Base-by-base conservation (phyloP, 2,797 vertebrate species). In the Geranospiza caerulescens region DNA sequence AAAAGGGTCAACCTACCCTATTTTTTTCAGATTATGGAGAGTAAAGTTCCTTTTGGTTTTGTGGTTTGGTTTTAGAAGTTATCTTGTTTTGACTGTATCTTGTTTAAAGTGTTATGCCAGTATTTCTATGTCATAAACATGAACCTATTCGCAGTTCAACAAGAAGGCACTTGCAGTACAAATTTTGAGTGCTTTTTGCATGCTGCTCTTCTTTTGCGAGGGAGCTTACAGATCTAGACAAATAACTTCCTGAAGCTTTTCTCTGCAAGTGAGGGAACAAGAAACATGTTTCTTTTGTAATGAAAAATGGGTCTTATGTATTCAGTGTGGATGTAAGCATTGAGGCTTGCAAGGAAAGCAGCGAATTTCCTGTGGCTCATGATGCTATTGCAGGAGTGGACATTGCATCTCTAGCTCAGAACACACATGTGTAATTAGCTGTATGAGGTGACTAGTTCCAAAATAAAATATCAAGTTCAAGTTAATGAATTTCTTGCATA, bases 1-100 rank as follows among this genome's bases (percentile, higher is more conserved):
- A 33, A 19, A 73, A 48, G 3, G 1, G 18, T 52, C 11, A 52
- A 60, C 8, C 0, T 15, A 62, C 7, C 1, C 0, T 29, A 5
- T 36, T 33, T n/a, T 40, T 59, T 71, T 58, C 47, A 33, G 27
- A 34, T 85, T 75, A n/a, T 53, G 38, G 38, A 52, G 13, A 72
- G 52, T 25, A 42, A 71, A 33, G 1, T 67, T 76, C 10, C 1
- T 58, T 56, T 62, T 27, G 6, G 1, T 68, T 50, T 38, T 27
- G 6, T 53, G 8, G 0, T 12, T 53, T 29, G 7, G 18, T 80
- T 78, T 86, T 34, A 55, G 25, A 10, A 55, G 7, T 79, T 78
- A 4, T 7, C 12, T 48, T 62, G 2, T 38, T 86, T 88, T 63
- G 11, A 59, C 8, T 18, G 9, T 64, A 12, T 23, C 34, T 71